Evolutionary conservation across 1,140 invertebrate genomes (phyloP), one percentile per base, ranked within the genome.

Genomic region (Drosophila tani): DNA sequence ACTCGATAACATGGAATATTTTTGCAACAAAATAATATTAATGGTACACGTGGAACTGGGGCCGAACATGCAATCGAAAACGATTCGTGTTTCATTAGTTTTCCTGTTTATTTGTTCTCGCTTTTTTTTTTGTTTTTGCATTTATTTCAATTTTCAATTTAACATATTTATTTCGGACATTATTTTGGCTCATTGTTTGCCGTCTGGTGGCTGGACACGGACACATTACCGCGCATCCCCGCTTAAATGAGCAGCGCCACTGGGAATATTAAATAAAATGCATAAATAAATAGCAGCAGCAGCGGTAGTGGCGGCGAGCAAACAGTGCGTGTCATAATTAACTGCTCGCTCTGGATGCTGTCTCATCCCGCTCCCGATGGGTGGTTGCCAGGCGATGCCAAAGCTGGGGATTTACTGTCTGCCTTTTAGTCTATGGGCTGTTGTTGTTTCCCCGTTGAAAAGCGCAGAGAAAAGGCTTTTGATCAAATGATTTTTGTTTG

Each of bases 11-110:
- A 70, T 17, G 43, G 62, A 19, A 60, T 45, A 49, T 71, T 53
- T 55, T 55, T 55, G 32, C 40, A 59, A 71, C 45, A 51, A 57
- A 59, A 46, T 35, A 46, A 38, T 50, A 58, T 58, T 35, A 17
- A 32, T 56, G 21, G 53, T 24, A 59, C 45, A 63, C 57, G 17
- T 47, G n/a, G 15, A 60, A 57, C 62, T 78, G 65, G 15, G n/a
- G 5, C 8, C 7, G 24, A 67, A 74, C 74, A 74, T 74, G 79
- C 62, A 82, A 75, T 45, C 24, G 5, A 58, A 82, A 70, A n/a
- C 59, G 50, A 57, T 75, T 46, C 49, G 75, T 87, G 83, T 86
- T 79, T 86, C 57, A 82, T 82, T 82, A 73, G 67, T 57, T 81
- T 51, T 55, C 53, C 45, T 60, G 50, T 24, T 56, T 47, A 46